Base-by-base conservation (phyloP, 1,140 invertebrate genomes). In the Mya arenaria region DNA sequence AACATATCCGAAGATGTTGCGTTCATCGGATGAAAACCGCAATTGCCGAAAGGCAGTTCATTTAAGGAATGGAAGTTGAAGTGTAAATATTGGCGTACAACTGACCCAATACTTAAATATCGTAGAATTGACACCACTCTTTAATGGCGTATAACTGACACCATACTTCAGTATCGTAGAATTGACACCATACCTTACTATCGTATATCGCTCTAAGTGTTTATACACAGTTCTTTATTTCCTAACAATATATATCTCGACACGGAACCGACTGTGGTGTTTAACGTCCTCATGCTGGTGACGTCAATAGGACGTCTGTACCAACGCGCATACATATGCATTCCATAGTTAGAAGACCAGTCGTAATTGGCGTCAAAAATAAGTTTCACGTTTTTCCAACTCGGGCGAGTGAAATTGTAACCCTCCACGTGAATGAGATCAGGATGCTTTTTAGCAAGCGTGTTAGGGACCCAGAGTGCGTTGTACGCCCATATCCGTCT, bases 331-430 rank as follows among this genome's bases (percentile, higher is more conserved):
- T 73, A 82, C 34, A 73, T 56, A 41, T 82, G 79, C 68, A 82
- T 82, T 6, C 56, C 79, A 37, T 82, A 82, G n/a, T 73, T 72
- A 30, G 68, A 73, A 17, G 79, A 72, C 79, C 79, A 82, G 32
- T 82, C 58, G 25, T 73, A 82, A 37, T 73, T 82, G 15, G 37
- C 30, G 19, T 65, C 39, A 65, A 72, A 82, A 52, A 82, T 82
- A n/a, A 19, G 19, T 6, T 55, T 52, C 23, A 23, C 19, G 25
- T 72, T 65, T 55, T 66, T 39, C 68, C 66, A 80, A 19, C 34
- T 80, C 17, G 79, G 68, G 36, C 69, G 17, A 0, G 69, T 72
- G 56, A 82, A 72, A 37, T 73, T 73, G 44, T 65, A 73, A 10
- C 79, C 79, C 17, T 82, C 79, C 6, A 82, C 41, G 30, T 82